phyloP scores from a whole-genome alignment of 2,888 invertebrate genomes.

The Cremastobaeus sp. region DNA sequence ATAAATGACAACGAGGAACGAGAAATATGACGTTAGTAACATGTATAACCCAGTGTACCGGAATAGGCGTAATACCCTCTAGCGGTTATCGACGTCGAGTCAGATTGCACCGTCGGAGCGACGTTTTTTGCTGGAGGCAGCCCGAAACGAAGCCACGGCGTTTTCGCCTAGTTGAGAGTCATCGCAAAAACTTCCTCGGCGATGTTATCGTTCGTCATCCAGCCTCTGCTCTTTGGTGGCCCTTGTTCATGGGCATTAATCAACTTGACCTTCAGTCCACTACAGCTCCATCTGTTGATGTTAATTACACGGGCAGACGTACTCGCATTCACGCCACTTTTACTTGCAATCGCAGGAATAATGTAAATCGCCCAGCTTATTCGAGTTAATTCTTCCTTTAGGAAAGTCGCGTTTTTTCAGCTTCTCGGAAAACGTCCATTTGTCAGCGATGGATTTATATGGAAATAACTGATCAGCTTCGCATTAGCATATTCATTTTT shows the following conservation, averaged over 20 bases:
- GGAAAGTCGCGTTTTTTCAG: constrained; percentile 15
- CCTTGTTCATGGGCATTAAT: constrained; percentile 18
- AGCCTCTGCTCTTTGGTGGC: constrained; percentile 10
- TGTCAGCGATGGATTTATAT: too few species aligned
- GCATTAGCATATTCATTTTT: too few species aligned
- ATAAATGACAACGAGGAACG: neutral
- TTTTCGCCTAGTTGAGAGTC: constrained; percentile 12
- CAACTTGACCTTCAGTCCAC: constrained; percentile 21
- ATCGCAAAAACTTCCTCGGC: constrained; percentile 10
- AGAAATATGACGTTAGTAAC: neutral
- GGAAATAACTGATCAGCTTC: too few species aligned
- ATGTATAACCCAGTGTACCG: constrained; percentile 44
- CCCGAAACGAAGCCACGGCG: constrained; percentile 4
- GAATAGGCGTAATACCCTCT: constrained; percentile 48
- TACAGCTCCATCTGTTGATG: neutral
- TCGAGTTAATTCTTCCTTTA: constrained; percentile 15
- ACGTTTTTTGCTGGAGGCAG: too few species aligned
- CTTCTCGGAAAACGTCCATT: constrained; percentile 3
- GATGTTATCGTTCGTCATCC: neutral
- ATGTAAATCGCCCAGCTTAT: neutral
- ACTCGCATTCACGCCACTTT: neutral
- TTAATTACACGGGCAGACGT: neutral
- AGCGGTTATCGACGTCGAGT: neutral
- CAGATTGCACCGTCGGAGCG: too few species aligned
- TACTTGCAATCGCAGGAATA: neutral